Conservation (phyloP, 2,888 invertebrate genomes). For the Xestia ashworthii region DNA sequence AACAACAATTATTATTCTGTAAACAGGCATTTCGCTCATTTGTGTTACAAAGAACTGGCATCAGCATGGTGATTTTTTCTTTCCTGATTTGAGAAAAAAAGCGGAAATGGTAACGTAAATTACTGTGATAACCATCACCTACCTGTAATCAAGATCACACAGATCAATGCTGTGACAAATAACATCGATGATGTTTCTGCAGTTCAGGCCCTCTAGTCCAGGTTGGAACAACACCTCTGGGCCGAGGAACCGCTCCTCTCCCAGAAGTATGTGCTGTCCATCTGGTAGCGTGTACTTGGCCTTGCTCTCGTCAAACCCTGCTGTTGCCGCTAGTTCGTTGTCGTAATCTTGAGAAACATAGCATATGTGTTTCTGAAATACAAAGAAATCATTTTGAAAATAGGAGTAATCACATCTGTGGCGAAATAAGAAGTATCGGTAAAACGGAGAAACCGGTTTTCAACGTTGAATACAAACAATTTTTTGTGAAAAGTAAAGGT, state of each 20-base stretch:
- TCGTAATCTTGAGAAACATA: constrained; percentile 77
- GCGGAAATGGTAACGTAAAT: not conserved
- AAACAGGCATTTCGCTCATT: not conserved
- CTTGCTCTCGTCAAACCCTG: constrained; percentile 94
- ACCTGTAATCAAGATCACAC: constrained; percentile 93
- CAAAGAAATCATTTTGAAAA: constrained; percentile 68
- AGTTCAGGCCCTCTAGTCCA: constrained; percentile 94
- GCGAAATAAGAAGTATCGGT: not conserved
- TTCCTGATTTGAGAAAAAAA: not conserved
- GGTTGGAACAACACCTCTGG: constrained; percentile 97
- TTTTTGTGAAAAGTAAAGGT: not conserved
- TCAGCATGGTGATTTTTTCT: not conserved
- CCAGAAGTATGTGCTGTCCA: constrained; percentile 94
- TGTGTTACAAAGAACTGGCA: not conserved
- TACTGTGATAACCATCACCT: not conserved
- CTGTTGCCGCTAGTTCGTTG: constrained; percentile 61
- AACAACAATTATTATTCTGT: not conserved
- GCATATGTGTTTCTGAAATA: constrained; percentile 78
- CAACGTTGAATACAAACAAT: not conserved
- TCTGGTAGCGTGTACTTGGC: constrained; percentile 96
- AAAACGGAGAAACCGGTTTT: not conserved
- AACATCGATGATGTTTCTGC: constrained; percentile 93
- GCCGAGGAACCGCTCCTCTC: constrained; percentile 95
- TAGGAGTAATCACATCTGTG: not conserved
- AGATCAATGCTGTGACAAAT: constrained; percentile 90